Base-by-base conservation (phyloP, 2,888 invertebrate genomes). In the Drosophila stalkeri region DNA sequence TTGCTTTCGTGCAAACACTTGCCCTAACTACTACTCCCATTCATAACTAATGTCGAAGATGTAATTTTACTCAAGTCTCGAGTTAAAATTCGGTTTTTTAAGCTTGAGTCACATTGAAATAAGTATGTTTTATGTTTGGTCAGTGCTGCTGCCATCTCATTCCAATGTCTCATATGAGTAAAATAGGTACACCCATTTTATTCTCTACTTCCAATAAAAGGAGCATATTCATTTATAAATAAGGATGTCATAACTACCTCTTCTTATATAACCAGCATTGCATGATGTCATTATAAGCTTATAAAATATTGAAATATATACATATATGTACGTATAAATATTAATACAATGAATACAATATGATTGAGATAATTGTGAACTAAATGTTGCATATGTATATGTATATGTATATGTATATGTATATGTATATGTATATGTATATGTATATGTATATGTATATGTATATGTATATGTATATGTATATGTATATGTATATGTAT, bases 11-110 rank as follows among this genome's bases (percentile, higher is more conserved):
- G 80, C 73, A 80, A 49, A 31, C 65, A 65, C 35, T 52, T 56
- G 37, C 44, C 52, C 74, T 57, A 61, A 72, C 72, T 72, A 73
- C 74, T 73, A 77, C 64, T 76, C 56, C 72, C 81, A 81, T 81
- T 81, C 81, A 81, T 81, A 81, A 81, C 76, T 75, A 71, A 47
- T 55, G 35, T 61, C 54, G 47, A 55, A 57, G 54, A 63, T 57
- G 49, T 60, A 39, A 59, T 68, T 76, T 31, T 37, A 70, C 80
- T 67, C 72, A 72, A 75, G 70, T 55, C 65, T 63, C 70, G 72
- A 72, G 72, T 64, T 52, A 60, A 67, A 62, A 79, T 68, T 72
- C 75, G 77, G 77, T 80, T 75, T 68, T 59, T 75, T 59, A 12
- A 27, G 27, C 59, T 81, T 81, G 81, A 81, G 81, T 76, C 64